These are phyloP conservation scores for Centropristis striata DNA, from an alignment of 2,113 vertebrate species.

Conservation along the genomic window DNA sequence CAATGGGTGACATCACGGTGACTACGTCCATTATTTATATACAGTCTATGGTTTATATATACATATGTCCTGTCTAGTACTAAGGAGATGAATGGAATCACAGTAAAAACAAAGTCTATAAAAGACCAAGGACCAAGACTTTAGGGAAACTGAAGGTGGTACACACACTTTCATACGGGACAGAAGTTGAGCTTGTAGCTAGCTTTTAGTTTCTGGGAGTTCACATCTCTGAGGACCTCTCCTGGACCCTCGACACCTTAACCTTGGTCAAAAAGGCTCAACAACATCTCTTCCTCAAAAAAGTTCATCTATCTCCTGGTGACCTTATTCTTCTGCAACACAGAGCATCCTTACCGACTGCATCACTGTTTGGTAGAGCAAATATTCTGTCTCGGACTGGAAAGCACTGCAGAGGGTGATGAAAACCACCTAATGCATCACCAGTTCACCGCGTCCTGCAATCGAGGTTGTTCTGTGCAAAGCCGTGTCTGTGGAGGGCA, in stretches of 20 bases:
- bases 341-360: background rate
- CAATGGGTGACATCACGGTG: no score
- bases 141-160: no score
- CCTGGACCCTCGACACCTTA: background rate
- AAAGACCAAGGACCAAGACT: no score
- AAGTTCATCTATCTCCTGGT: background rate
- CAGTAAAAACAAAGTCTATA: no score
- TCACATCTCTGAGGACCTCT: background rate
- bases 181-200: background rate
- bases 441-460: background rate
- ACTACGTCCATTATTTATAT: no score
- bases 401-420: background rate
- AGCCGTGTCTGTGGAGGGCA: background rate
- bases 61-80: no score
- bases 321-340: background rate
- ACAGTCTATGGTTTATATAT: no score
- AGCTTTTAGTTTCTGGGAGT: no score
- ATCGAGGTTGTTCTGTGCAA: background rate
- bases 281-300: background rate
- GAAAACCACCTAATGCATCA: background rate
- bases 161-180: no score
- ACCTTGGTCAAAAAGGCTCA: background rate
- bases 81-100: no score
- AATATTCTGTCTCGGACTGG: background rate
- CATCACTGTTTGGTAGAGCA: background rate